These are phyloP conservation scores for Drosophila burlai DNA, from an alignment of 1,140 invertebrate species.

Conservation along the genomic window DNA sequence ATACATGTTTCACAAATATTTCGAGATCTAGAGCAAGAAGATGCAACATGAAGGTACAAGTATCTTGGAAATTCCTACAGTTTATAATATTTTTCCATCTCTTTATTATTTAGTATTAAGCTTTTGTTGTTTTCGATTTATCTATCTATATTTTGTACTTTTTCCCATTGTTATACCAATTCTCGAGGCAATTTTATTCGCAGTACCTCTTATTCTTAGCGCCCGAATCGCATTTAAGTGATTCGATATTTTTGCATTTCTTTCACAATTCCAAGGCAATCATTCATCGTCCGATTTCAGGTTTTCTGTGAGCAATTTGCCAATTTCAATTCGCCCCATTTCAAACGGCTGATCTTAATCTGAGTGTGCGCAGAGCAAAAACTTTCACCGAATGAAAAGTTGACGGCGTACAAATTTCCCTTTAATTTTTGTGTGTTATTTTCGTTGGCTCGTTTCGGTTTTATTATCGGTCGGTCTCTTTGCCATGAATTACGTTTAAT, in stretches of 20 bases:
- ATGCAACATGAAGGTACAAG: background rate
- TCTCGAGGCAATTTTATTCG: background rate
- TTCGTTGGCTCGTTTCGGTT: slow-evolving; percentile 27
- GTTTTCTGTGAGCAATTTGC: slow-evolving; percentile 50
- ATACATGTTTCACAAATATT: background rate
- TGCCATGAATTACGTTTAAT: slow-evolving; percentile 65
- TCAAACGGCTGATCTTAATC: slow-evolving; percentile 58
- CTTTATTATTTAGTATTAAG: background rate
- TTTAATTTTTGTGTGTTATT: slow-evolving; percentile 53
- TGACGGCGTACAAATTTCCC: slow-evolving; percentile 53
- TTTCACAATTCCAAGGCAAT: slow-evolving; percentile 4
- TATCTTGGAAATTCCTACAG: background rate
- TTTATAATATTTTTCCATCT: background rate
- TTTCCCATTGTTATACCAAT: no score
- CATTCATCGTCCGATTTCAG: slow-evolving; percentile 47
- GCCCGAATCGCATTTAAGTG: slow-evolving; percentile 4
- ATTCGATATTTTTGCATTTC: slow-evolving; percentile 14
- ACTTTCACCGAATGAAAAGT: slow-evolving; percentile 57
- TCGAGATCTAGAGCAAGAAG: slow-evolving; percentile 1
- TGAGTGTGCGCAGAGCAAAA: slow-evolving; percentile 36
- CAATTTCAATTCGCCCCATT: slow-evolving; percentile 52
- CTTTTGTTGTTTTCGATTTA: background rate
- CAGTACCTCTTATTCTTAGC: background rate
- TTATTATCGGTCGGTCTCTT: slow-evolving; percentile 50
- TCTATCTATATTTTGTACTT: background rate